phyloP scores from a whole-genome alignment of 2,113 vertebrate genomes.

The Nettapus auritus region DNA sequence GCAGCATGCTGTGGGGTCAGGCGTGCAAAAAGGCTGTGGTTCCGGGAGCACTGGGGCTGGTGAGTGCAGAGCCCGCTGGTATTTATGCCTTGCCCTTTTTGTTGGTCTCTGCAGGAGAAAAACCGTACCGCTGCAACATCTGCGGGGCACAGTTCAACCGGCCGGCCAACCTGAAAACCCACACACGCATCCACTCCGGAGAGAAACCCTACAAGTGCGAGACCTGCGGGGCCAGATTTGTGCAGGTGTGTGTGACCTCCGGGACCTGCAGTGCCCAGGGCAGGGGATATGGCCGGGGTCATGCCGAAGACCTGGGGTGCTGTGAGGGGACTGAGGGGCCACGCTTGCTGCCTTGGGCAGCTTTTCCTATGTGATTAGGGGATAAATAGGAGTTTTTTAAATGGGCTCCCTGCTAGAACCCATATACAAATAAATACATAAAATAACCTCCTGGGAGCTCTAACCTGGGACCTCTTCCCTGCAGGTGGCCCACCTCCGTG shows the following conservation, averaged over 20 bases:
- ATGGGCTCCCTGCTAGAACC: neutral
- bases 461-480: neutral
- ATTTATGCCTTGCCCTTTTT: neutral
- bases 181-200: conserved; percentile 96
- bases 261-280: neutral
- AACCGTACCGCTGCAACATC: conserved; percentile 95
- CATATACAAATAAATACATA: no score
- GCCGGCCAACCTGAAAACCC: conserved; percentile 97
- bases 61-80: neutral
- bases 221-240: conserved; percentile 86
- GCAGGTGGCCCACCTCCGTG: conserved; percentile 96
- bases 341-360: neutral
- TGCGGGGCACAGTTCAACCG: conserved; percentile 98
- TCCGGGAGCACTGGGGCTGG: accelerated
- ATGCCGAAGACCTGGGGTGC: neutral
- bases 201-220: conserved; percentile 99
- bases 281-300: neutral
- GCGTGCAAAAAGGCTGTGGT: neutral
- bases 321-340: neutral
- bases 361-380: neutral
- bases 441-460: no score
- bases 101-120: conserved; percentile 82
- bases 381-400: neutral
- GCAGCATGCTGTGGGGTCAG: neutral
- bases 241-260: conserved; percentile 71